A percentile compares a stretch with the other conserved stretches of the same genome.
Evolutionary conservation across 2,113 vertebrate genomes (phyloP).

Genomic region (Laterallus jamaicensis): DNA sequence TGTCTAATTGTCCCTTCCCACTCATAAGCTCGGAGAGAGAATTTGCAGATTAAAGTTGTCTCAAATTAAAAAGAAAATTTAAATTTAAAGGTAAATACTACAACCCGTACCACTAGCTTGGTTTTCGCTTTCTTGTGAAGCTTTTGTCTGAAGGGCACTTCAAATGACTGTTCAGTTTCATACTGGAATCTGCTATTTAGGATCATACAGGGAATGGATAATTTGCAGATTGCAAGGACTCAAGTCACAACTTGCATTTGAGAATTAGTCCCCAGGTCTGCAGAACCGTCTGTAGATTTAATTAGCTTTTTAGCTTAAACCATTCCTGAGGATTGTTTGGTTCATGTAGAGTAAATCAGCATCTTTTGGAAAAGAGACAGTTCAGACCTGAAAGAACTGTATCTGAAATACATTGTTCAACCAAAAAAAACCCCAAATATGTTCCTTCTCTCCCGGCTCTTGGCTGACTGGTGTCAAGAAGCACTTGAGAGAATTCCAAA

Average conservation of each 20-base stretch:
- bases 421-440: neutral
- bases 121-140: neutral
- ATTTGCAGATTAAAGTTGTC: neutral
- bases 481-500: neutral
- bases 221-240: neutral
- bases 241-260: neutral
- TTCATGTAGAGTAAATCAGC: neutral
- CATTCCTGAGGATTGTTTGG: neutral
- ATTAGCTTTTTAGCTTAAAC: neutral
- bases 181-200: neutral
- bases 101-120: neutral
- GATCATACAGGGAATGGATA: neutral
- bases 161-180: neutral
- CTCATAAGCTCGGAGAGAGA: neutral
- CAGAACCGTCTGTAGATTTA: neutral
- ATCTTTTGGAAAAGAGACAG: neutral
- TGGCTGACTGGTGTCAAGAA: neutral
- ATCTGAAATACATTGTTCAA: neutral
- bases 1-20: neutral
- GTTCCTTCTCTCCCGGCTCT: neutral
- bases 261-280: neutral
- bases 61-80: neutral
- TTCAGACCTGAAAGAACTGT: neutral
- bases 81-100: neutral
- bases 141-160: neutral